These are phyloP conservation scores for Crypturellus tataupa DNA, from an alignment of 2,797 vertebrate genomes.

Conservation along the genomic window DNA sequence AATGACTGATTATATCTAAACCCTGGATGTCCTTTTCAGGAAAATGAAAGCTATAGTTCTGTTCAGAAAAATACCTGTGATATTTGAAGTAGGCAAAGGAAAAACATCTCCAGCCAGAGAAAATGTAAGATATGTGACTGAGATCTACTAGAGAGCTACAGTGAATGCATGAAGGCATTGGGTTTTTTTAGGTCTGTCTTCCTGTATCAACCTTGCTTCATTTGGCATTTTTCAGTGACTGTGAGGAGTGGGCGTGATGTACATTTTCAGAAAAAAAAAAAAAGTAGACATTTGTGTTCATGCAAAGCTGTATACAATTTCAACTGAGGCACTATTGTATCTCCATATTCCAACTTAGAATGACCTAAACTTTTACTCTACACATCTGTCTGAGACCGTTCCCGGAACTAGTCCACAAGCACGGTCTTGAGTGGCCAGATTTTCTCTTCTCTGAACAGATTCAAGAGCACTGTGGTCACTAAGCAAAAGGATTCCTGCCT, in stretches of 20 bases:
- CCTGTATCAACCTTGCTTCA: background rate
- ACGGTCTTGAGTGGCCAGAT: background rate
- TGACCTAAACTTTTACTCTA: background rate
- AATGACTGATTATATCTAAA: constrained; percentile 18
- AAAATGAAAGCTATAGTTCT: background rate
- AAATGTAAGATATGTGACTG: background rate
- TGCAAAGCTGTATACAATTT: background rate
- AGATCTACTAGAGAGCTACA: background rate
- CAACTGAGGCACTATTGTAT: background rate
- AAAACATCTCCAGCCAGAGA: background rate
- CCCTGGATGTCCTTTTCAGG: background rate
- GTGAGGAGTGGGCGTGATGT: background rate
- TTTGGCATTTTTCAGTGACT: background rate
- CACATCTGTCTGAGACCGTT: background rate
- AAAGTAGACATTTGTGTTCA: background rate
- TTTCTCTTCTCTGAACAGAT: background rate
- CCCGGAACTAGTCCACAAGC: background rate
- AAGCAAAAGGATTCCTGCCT: background rate
- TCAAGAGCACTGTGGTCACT: background rate
- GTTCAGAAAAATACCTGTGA: background rate
- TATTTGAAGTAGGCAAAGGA: background rate
- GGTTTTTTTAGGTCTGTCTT: background rate
- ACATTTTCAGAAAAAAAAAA: background rate
- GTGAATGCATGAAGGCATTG: no score
- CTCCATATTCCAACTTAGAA: background rate